phyloP scores from a whole-genome alignment of 2,888 invertebrate species.

The Drosophila kuntzei region DNA sequence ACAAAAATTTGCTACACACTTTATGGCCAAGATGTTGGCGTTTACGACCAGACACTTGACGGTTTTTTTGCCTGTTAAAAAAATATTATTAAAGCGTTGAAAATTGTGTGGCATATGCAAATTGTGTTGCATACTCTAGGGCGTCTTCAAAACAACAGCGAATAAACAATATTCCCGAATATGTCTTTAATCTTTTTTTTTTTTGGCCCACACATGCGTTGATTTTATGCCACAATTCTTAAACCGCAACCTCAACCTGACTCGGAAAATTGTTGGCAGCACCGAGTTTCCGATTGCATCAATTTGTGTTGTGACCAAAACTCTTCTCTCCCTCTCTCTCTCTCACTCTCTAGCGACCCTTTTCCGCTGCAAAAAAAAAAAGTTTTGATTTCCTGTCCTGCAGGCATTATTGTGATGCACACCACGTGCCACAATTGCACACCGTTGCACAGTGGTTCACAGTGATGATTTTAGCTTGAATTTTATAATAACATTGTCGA shows the following conservation, averaged over 20 bases:
- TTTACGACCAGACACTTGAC: constrained; percentile 36
- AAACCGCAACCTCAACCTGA: constrained; percentile 9
- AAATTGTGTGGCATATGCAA: constrained; percentile 54
- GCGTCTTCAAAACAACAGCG: constrained; percentile 40
- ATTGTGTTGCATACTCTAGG: constrained; percentile 58
- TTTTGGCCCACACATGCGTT: constrained; percentile 28
- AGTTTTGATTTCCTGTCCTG: constrained; percentile 44
- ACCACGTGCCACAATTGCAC: constrained; percentile 3
- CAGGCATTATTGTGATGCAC: constrained; percentile 11
- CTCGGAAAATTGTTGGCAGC: constrained; percentile 10
- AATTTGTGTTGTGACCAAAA: constrained; percentile 43
- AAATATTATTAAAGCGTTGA: constrained; percentile 47
- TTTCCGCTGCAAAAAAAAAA: constrained; percentile 21
- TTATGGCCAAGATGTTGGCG: constrained; percentile 19
- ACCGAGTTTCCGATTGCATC: constrained; percentile 34
- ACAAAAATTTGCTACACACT: constrained; percentile 41
- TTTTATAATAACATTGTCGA: too few relatives aligned
- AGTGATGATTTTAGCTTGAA: not conserved
- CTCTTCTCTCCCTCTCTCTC: constrained; percentile 21
- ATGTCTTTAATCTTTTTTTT: constrained; percentile 24
- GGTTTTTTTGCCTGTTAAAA: constrained; percentile 49
- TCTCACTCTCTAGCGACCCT: constrained; percentile 27
- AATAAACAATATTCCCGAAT: constrained; percentile 6
- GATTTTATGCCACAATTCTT: constrained; percentile 21
- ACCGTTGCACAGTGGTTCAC: not conserved